Evolutionary conservation across 1,140 invertebrate species (phyloP), one percentile per base, ranked within the genome.

Genomic region (Anastatus disparis): DNA sequence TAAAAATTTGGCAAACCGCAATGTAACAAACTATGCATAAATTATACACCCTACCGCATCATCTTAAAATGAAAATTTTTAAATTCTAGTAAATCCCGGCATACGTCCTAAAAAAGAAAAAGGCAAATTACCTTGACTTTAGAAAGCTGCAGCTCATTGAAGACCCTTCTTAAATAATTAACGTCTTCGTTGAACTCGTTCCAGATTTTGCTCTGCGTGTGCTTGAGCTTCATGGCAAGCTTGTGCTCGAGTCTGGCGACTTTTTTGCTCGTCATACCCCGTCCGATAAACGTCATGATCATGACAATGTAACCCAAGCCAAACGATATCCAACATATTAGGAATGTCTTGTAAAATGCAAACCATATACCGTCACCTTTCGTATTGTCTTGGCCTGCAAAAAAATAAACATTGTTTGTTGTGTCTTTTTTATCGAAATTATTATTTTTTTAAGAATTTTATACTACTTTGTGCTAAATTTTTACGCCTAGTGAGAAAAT

Each of bases 251-350:
- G 84, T 74, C 88, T 87, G 46, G 89, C 87, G 26, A 95, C 88
- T 77, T 90, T 89, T 79, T 95, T 94, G 64, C 92, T 94, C 65
- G 89, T 88, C 85, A 92, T 87, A 12, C 89, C 91, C 71, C 88
- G 85, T 0, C 93, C 91, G 67, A 97, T 94, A 78, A 95, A 96
- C 24, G 93, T 93, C 72, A 97, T 89, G 48, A 97, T 92, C 95
- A 97, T 97, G 15, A 95, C 90, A 50, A 96, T 89, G 82, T 97
- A 97, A 0, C 95, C 95, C 65, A 97, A 86, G 1, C 95, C 95
- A 75, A 96, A 94, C 50, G 95, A 94, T 42, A 96, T 95, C 95
- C 95, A 97, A 17, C 92, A 88, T 9, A 93, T 88, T 0, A 95
- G 84, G 66, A 93, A 91, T 50, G 91, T 88, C 82, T 94, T 90